Evolutionary conservation across 2,797 vertebrate genomes (phyloP).

Genomic region (Onychomys arenicola): DNA sequence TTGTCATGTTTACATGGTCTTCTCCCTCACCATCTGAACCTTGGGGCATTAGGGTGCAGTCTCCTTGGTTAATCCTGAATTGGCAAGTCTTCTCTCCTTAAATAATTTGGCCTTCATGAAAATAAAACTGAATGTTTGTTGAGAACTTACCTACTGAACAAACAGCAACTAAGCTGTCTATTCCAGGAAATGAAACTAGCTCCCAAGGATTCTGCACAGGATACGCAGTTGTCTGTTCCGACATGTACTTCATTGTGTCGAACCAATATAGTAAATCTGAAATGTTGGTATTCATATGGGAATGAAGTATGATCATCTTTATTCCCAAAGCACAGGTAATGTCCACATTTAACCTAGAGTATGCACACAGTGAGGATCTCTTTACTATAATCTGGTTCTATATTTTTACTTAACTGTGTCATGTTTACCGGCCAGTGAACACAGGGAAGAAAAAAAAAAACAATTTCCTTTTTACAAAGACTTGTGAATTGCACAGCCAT

Average conservation of each 20-base stretch:
- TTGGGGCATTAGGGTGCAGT: not conserved
- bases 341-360: constrained; percentile 46
- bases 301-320: constrained; percentile 33
- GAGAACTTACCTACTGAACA: constrained; percentile 20
- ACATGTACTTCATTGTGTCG: not conserved
- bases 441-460: not conserved
- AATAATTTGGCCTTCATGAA: constrained; percentile 43
- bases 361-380: not conserved
- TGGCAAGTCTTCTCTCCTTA: not conserved
- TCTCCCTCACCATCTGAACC: not conserved
- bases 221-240: not conserved
- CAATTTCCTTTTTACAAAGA: constrained; percentile 52
- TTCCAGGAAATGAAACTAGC: constrained; percentile 44
- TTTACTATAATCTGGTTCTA: constrained; percentile 56
- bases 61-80: constrained; percentile 1
- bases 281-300: not conserved
- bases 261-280: not conserved
- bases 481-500: constrained; percentile 42
- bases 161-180: not conserved
- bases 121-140: constrained; percentile 58
- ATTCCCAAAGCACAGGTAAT: constrained; percentile 31
- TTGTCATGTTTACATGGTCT: constrained; percentile 19
- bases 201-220: not conserved
- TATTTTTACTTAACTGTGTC: constrained; percentile 31
- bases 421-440: constrained; percentile 51